Evolutionary conservation across 2,113 vertebrate genomes (phyloP), one percentile per base, ranked within the genome.

Genomic region (Hyla sarda): DNA sequence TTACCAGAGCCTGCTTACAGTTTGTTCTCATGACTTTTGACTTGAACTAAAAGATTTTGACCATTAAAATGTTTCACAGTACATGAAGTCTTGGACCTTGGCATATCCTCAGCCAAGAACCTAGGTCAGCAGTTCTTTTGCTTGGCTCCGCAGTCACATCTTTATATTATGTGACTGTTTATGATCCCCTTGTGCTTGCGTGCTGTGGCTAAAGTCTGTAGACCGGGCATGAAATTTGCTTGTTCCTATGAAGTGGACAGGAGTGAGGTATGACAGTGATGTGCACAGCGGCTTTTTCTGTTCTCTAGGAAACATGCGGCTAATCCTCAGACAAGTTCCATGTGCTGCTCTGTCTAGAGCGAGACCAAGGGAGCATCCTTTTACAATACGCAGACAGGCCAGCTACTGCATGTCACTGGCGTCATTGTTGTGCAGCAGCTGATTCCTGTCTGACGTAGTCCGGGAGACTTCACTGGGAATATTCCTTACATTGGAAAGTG

Each of bases 331-430:
- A 37, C 25, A 21, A 23, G 21, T 0, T 13, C 54, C 30, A 50
- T 32, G 45, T 50, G 30, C 32, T 37, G 21, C 25, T 19, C 3
- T 13, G 54, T 41, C 60, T 19, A 21, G 37, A 48, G 19, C 60
- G 10, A 65, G 41, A 69, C 48, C n/a, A 47, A 8, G 21, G 45
- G 14, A 30, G n/a, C 21, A 25, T 82, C 41, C 6, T 23, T n/a
- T 60, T 67, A 82, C 80, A 82, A 32, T 82, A 67, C 16, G 6
- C 80, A 58, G 52, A 34, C 52, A 21, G 25, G 19, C 5, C 60
- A 50, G 60, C 80, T 82, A 32, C 80, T 82, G 80, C 41, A 50
- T 21, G 28, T 48, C 17, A 56, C 54, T 23, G 28, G 3, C 69
- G 41, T 65, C n/a, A 82, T 50, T 45, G 48, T 41, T 28, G 23